Conservation (phyloP, 2,113 vertebrate genomes). For the Sapajus apella region DNA sequence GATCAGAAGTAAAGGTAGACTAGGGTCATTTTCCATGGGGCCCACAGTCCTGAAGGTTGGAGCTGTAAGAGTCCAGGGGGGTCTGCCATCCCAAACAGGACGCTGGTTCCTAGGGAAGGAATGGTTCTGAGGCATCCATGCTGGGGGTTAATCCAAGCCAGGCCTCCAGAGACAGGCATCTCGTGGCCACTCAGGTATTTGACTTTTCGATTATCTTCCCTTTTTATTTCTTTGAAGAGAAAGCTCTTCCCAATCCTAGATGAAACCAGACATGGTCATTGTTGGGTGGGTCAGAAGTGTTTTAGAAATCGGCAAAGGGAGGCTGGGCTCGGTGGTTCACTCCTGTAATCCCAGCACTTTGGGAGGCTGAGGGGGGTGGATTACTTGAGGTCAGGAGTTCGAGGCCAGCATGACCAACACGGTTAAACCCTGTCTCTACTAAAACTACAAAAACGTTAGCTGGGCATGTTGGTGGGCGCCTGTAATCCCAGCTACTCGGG, state of each 20-base stretch:
- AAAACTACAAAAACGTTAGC: too few relatives aligned
- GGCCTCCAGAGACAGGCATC: neutral
- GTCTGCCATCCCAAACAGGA: neutral
- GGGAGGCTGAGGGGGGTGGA: too few relatives aligned
- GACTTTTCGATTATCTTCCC: too few relatives aligned
- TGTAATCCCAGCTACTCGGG: too few relatives aligned
- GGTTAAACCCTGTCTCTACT: too few relatives aligned
- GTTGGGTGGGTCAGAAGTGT: neutral
- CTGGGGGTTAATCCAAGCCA: neutral
- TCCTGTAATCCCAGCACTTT: too few relatives aligned
- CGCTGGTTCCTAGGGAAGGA: neutral
- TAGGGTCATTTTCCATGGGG: neutral
- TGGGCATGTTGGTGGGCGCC: too few relatives aligned
- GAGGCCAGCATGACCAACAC: too few relatives aligned
- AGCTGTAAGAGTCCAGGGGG: neutral
- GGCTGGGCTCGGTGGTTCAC: too few relatives aligned
- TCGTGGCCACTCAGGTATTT: neutral
- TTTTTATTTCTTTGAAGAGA: neutral
- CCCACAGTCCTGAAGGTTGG: neutral
- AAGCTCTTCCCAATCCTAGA: neutral
- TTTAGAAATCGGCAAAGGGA: neutral
- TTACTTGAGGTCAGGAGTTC: too few relatives aligned
- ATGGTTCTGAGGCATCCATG: fast-evolving
- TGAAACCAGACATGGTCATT: neutral
- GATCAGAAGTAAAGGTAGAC: neutral